These are phyloP conservation scores for Podargus strigoides DNA, from an alignment of 2,797 vertebrate genomes.

Conservation along the genomic window DNA sequence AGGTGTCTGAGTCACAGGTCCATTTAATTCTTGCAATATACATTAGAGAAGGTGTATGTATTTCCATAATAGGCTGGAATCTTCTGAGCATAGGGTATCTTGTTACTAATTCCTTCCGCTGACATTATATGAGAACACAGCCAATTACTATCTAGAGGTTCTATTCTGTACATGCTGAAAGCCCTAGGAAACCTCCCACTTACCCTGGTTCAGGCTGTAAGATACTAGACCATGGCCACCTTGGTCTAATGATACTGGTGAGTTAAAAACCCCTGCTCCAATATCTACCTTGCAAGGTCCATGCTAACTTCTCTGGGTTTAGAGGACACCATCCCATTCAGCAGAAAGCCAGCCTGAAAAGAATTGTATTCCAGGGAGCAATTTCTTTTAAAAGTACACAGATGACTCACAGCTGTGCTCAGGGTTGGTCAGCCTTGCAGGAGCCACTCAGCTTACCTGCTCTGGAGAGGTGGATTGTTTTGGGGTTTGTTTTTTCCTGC, in stretches of 20 bases:
- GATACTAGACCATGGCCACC: neutral
- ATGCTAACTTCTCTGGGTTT: neutral
- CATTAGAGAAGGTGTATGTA: neutral
- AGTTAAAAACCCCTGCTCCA: neutral
- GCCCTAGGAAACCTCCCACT: neutral
- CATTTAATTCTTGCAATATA: neutral
- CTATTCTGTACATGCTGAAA: neutral
- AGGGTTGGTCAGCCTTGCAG: neutral
- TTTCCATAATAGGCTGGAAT: neutral
- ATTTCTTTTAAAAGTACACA: neutral
- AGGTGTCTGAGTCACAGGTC: constrained; percentile 4
- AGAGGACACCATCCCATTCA: neutral
- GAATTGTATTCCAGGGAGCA: neutral
- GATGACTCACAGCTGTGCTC: neutral
- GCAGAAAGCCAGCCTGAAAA: neutral
- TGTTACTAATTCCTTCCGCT: neutral
- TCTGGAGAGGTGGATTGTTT: neutral
- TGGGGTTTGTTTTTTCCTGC: neutral
- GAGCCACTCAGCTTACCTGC: neutral
- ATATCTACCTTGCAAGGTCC: neutral
- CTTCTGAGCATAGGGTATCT: neutral
- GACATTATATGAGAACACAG: neutral
- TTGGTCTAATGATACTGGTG: neutral
- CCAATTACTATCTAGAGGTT: neutral
- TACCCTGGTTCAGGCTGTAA: neutral